phyloP scores from a whole-genome alignment of 2,797 vertebrate genomes.

The Sphenodon punctatus region DNA sequence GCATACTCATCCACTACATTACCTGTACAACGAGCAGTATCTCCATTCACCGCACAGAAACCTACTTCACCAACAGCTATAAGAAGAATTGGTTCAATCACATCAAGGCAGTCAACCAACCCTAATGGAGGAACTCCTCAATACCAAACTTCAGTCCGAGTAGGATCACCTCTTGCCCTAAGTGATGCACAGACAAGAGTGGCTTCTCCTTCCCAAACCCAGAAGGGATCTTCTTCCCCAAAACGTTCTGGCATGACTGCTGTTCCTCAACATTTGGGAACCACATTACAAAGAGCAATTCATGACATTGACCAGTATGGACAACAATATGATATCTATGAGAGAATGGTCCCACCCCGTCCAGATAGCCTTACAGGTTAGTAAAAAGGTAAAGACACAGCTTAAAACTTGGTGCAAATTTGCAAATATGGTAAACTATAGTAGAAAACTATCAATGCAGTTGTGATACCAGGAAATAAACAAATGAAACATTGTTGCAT shows the following conservation, averaged over 20 bases:
- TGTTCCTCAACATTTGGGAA: constrained; percentile 91
- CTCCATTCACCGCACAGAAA: constrained; percentile 83
- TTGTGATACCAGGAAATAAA: fast-evolving
- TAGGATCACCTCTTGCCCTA: constrained; percentile 88
- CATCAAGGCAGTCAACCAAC: constrained; percentile 77
- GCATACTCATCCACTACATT: constrained; percentile 88
- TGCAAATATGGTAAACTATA: fast-evolving
- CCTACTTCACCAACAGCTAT: constrained; percentile 85
- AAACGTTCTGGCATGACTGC: constrained; percentile 91
- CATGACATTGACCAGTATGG: constrained; percentile 88
- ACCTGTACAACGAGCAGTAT: constrained; percentile 84
- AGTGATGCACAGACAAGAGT: constrained; percentile 77
- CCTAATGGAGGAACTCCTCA: constrained; percentile 78
- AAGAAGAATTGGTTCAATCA: constrained; percentile 84
- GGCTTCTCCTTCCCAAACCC: constrained; percentile 74
- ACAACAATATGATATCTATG: constrained; percentile 92
- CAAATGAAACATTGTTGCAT: fast-evolving
- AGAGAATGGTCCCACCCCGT: constrained; percentile 91
- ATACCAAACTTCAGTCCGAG: constrained; percentile 79
- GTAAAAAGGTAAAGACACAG: constrained; percentile 44
- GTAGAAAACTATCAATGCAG: fast-evolving
- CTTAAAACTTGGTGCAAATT: neutral
- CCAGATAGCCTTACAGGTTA: constrained; percentile 94
- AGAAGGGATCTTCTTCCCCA: constrained; percentile 79
- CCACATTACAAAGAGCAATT: constrained; percentile 85